Conservation (phyloP, 2,888 invertebrate genomes). For the Drosophila fungiperda region DNA sequence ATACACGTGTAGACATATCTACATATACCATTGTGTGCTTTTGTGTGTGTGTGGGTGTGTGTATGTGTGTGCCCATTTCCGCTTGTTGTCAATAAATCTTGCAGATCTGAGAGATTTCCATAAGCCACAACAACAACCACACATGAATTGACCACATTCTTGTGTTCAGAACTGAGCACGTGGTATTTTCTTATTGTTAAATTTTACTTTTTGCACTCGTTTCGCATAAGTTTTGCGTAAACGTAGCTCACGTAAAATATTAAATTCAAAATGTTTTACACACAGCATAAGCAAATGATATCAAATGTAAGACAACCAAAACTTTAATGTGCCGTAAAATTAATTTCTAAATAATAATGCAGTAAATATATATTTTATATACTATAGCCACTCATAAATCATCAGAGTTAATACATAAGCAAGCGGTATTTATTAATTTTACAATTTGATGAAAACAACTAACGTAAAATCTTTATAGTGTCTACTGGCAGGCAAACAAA, state of each 20-base stretch:
- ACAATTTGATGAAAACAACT: background rate
- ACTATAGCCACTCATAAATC: background rate
- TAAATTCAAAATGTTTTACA: background rate
- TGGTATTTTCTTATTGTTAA: background rate
- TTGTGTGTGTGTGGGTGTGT: slow-evolving; percentile 8
- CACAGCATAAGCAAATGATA: background rate
- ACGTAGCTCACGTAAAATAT: slow-evolving; percentile 1
- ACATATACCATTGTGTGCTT: background rate
- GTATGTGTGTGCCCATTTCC: slow-evolving; percentile 53
- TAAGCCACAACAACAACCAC: slow-evolving; percentile 32
- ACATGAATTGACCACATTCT: slow-evolving; percentile 7
- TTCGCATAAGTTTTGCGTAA: background rate
- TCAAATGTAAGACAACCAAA: background rate
- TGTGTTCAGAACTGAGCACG: slow-evolving; percentile 5
- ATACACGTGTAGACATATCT: slow-evolving; percentile 5
- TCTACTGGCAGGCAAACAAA: background rate
- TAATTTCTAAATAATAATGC: background rate
- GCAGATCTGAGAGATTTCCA: slow-evolving; percentile 57
- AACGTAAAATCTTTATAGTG: slow-evolving; percentile 4
- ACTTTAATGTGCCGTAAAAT: background rate
- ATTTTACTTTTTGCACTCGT: background rate
- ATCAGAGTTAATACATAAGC: background rate
- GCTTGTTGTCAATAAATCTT: slow-evolving; percentile 71
- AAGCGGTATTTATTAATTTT: background rate
- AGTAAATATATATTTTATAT: background rate